Conservation (phyloP, 2,113 vertebrate genomes). For the Pungitius pungitius region DNA sequence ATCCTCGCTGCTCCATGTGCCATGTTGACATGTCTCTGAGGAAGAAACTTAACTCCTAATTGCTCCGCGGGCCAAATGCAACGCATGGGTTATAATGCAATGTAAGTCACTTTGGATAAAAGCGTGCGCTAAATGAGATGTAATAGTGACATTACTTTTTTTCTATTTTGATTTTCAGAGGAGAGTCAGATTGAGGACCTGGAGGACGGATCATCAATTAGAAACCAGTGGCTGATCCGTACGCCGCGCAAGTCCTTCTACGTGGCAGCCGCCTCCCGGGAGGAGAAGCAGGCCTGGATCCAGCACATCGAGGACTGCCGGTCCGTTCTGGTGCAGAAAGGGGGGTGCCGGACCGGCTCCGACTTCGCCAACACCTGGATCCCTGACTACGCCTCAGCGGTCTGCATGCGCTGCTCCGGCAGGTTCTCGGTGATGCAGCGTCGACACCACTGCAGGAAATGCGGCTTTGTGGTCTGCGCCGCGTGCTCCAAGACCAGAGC, state of each 20-base stretch:
- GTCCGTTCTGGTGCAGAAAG: slow-evolving; percentile 72
- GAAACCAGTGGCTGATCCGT: slow-evolving; percentile 92
- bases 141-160: no score
- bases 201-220: slow-evolving; percentile 83
- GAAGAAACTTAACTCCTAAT: no score
- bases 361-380: slow-evolving; percentile 87
- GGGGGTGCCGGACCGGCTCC: slow-evolving; percentile 34
- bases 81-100: no score
- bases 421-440: slow-evolving; percentile 85
- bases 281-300: slow-evolving; percentile 91
- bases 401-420: slow-evolving; percentile 91
- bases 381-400: slow-evolving; percentile 85
- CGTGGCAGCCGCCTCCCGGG: slow-evolving; percentile 83
- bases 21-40: no score
- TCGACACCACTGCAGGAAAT: slow-evolving; percentile 91
- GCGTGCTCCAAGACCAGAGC: slow-evolving; percentile 85
- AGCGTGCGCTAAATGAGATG: no score
- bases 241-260: slow-evolving; percentile 92
- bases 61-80: no score
- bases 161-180: slow-evolving; percentile 65
- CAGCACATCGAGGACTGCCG: slow-evolving; percentile 86
- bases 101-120: no score
- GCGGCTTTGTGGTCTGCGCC: slow-evolving; percentile 88
- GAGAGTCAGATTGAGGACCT: slow-evolving; percentile 85
- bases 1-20: no score